Percentiles rank a stretch among this genome's conserved stretches.
phyloP scores from a whole-genome alignment of 2,888 invertebrate genomes.

The Argyresthia goedartella region DNA sequence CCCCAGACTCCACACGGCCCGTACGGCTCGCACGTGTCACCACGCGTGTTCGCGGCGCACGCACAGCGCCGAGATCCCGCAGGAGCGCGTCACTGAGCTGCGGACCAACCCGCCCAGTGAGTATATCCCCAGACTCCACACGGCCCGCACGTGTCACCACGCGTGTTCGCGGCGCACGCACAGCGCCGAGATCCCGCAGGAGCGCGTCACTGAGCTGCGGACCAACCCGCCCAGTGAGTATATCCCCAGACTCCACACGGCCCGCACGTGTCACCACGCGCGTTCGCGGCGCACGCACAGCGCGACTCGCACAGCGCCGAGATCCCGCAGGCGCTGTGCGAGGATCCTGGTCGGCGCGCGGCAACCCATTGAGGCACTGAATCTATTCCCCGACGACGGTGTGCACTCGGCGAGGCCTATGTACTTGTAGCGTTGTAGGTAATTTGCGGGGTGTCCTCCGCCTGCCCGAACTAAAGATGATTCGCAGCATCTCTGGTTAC shows the following conservation, averaged over 20 bases:
- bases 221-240: conserved; percentile 36
- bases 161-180: conserved; percentile 72
- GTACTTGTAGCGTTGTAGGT: too few species aligned
- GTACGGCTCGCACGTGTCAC: conserved; percentile 19
- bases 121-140: conserved; percentile 11
- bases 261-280: conserved; percentile 35
- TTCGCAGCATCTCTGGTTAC: too few species aligned
- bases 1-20: too few species aligned
- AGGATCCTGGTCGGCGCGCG: too few species aligned
- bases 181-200: conserved; percentile 74
- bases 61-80: conserved; percentile 74
- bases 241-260: too few species aligned
- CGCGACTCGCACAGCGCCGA: too few species aligned
- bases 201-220: conserved; percentile 51
- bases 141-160: conserved; percentile 16
- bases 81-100: conserved; percentile 57
- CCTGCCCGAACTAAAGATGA: too few species aligned
- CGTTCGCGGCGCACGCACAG: conserved; percentile 73
- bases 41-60: conserved; percentile 69
- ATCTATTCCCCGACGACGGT: too few species aligned
- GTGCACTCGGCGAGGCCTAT: too few species aligned
- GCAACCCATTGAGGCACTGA: too few species aligned
- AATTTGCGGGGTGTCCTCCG: too few species aligned
- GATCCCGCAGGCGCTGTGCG: conserved; percentile 68
- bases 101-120: conserved; percentile 36